Percentiles rank a stretch among this genome's conserved stretches.
Conservation (phyloP, 2,113 vertebrate genomes). For the Clarias gariepinus region DNA sequence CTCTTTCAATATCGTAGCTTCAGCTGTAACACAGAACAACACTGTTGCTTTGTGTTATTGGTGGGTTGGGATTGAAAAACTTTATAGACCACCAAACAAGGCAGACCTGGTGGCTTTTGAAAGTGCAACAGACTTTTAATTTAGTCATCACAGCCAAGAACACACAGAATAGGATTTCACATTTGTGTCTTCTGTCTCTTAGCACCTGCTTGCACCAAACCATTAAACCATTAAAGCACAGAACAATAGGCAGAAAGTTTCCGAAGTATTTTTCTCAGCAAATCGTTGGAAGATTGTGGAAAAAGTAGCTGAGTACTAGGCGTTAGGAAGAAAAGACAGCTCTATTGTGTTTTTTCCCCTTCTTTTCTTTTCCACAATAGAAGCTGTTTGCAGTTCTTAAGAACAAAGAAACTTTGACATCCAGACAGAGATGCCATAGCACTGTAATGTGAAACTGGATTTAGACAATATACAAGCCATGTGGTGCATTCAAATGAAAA, state of each 20-base stretch:
- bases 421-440: conserved; percentile 6
- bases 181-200: not conserved
- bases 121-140: not conserved
- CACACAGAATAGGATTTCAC: not conserved
- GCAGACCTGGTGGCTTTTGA: not conserved
- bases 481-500: not conserved
- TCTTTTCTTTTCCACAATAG: not conserved
- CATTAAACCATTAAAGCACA: not conserved
- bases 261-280: not conserved
- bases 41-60: not conserved
- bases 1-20: not conserved
- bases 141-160: no score
- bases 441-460: not conserved
- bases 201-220: not conserved
- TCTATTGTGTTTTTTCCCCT: conserved; percentile 3
- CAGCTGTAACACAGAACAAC: not conserved
- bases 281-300: not conserved
- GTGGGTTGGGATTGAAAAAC: not conserved
- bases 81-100: not conserved
- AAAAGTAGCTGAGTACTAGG: not conserved
- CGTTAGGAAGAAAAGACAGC: not conserved
- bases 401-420: conserved; percentile 25
- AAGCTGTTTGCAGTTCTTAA: conserved; percentile 22
- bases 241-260: not conserved
- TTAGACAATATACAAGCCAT: not conserved